A percentile compares a stretch with the other conserved stretches of the same genome.
Evolutionary conservation across 2,797 vertebrate genomes (phyloP).

Genomic region (Argentina silus): DNA sequence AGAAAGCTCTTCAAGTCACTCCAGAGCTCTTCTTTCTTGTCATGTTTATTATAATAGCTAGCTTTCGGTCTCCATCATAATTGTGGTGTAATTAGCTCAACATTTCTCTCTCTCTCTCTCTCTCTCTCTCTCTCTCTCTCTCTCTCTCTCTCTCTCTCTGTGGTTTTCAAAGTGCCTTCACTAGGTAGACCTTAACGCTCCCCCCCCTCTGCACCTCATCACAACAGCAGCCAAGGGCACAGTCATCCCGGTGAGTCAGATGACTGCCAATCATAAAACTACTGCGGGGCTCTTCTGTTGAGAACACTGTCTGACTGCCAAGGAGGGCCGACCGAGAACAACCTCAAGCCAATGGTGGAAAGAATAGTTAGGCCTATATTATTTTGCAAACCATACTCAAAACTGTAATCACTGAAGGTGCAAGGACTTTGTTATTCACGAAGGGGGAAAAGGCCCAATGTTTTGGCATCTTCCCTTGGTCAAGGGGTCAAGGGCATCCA

Average conservation of each 20-base stretch:
- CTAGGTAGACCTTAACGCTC: not conserved
- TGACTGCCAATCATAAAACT: conserved; percentile 2
- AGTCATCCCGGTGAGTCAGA: not conserved
- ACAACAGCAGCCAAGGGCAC: not conserved
- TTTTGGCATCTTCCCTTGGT: no score
- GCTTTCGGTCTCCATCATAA: not conserved
- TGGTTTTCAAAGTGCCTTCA: not conserved
- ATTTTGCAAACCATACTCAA: not conserved
- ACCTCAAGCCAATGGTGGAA: not conserved
- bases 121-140: not conserved
- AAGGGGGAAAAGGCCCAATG: no score
- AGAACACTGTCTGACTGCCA: not conserved
- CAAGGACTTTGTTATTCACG: not conserved
- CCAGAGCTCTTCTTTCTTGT: not conserved
- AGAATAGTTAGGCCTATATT: not conserved
- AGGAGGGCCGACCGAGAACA: not conserved
- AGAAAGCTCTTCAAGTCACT: not conserved
- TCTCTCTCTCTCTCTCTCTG: no score
- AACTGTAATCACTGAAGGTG: no score
- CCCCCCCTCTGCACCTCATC: not conserved
- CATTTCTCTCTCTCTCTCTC: not conserved
- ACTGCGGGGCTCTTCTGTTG: not conserved
- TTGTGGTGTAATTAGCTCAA: not conserved
- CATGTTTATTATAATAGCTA: not conserved
- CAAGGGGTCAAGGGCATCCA: no score